phyloP scores from a whole-genome alignment of 2,797 vertebrate genomes.

The Schizopygopsis malacanthus region DNA sequence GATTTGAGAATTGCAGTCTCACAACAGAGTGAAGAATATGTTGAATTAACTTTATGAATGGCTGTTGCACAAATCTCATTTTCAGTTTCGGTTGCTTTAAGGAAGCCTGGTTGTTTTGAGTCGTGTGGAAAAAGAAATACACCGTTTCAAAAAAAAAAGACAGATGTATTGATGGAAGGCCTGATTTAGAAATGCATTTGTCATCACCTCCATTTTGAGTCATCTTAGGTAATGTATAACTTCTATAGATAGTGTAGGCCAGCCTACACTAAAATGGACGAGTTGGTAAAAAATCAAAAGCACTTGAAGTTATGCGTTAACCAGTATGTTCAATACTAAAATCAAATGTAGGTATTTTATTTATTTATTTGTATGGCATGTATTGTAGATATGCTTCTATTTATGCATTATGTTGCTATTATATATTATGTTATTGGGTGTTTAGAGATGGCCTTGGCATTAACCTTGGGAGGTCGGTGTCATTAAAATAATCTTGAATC shows the following conservation, averaged over 20 bases:
- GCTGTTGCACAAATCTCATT: not conserved
- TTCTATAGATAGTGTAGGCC: constrained; percentile 54
- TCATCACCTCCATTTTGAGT: constrained; percentile 53
- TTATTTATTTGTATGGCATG: constrained; percentile 13
- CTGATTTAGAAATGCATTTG: constrained; percentile 13
- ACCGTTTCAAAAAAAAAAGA: not conserved
- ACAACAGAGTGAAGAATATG: not conserved
- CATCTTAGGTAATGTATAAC: constrained; percentile 68
- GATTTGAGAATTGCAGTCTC: not conserved
- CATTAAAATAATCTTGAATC: constrained; percentile 22
- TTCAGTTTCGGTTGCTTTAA: not conserved
- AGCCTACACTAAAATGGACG: constrained; percentile 55
- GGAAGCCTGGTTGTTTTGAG: not conserved
- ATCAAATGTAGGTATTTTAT: constrained; percentile 3
- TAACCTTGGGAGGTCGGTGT: not conserved
- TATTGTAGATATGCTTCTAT: constrained; percentile 3
- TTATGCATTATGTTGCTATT: not conserved
- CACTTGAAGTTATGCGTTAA: constrained; percentile 40
- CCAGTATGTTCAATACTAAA: constrained; percentile 7
- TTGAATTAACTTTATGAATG: not conserved
- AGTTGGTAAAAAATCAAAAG: constrained; percentile 62
- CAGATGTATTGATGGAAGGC: constrained; percentile 5
- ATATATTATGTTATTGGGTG: not conserved
- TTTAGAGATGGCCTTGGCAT: not conserved
- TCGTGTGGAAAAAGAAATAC: not conserved